phyloP scores from a whole-genome alignment of 2,113 vertebrate species.

The Cyprinus carpio region DNA sequence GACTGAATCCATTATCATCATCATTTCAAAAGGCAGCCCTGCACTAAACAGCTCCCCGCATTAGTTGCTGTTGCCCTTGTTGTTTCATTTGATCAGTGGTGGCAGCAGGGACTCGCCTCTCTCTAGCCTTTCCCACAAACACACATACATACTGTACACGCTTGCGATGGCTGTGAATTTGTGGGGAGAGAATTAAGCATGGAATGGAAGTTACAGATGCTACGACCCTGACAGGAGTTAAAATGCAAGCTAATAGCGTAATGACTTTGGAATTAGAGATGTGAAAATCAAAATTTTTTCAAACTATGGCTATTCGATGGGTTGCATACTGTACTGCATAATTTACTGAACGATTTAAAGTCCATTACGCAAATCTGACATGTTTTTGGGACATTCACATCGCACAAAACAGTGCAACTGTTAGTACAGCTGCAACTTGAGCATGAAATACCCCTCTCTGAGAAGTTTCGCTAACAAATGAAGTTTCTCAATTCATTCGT shows the following conservation, averaged over 20 bases:
- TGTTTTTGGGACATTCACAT: not conserved
- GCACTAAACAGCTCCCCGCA: slow-evolving; percentile 96
- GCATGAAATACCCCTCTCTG: too few species aligned
- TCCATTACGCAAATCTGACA: not conserved
- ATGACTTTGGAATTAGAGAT: slow-evolving; percentile 5
- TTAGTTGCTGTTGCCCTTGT: slow-evolving; percentile 94
- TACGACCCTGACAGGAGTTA: slow-evolving; percentile 40
- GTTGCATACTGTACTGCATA: not conserved
- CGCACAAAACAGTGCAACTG: not conserved
- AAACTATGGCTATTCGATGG: not conserved
- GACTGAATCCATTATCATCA: slow-evolving; percentile 99
- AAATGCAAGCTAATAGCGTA: slow-evolving; percentile 14
- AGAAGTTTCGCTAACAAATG: too few species aligned
- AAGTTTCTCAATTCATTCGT: too few species aligned
- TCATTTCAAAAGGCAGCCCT: slow-evolving; percentile 98
- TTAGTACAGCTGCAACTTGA: too few species aligned
- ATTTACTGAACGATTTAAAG: not conserved
- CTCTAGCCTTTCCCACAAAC: slow-evolving; percentile 17
- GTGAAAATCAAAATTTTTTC: not conserved
- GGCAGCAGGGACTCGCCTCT: slow-evolving; percentile 83
- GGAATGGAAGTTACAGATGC: slow-evolving; percentile 39
- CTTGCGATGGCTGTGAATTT: slow-evolving; percentile 41
- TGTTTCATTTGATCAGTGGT: slow-evolving; percentile 97
- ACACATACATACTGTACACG: slow-evolving; percentile 46
- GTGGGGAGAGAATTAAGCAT: slow-evolving; percentile 45